These are phyloP conservation scores for Epistrophe grossulariae DNA, from an alignment of 2,888 invertebrate genomes.

Conservation along the genomic window DNA sequence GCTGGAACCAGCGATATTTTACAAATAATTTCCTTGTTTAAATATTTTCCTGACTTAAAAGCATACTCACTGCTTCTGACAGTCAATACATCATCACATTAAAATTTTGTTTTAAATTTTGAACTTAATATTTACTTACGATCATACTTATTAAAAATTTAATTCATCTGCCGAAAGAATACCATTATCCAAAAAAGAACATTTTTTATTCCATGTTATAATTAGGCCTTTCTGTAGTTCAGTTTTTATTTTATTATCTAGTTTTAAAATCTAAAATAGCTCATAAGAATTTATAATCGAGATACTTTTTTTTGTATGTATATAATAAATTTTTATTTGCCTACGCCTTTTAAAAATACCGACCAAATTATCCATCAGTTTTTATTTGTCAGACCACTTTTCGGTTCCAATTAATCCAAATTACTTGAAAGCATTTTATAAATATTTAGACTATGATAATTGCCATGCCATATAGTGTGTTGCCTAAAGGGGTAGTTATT, in stretches of 20 bases:
- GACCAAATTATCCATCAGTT: neutral
- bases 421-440: constrained; percentile 21
- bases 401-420: neutral
- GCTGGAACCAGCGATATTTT: no score
- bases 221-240: neutral
- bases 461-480: neutral
- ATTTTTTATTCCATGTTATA: neutral
- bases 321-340: neutral
- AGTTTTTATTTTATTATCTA: neutral
- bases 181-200: no score
- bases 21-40: no score
- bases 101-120: no score
- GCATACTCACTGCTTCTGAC: no score
- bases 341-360: constrained; percentile 1
- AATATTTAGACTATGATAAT: constrained; percentile 37
- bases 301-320: neutral
- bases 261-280: no score
- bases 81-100: no score
- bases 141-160: no score
- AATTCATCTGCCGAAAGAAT: no score
- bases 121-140: no score
- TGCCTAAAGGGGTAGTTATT: constrained; percentile 21
- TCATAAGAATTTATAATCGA: neutral
- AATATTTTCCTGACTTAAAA: no score
- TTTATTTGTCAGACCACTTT: neutral